A percentile compares a stretch with the other conserved stretches of the same genome.
Evolutionary conservation across 2,888 invertebrate genomes (phyloP).

Genomic region (Onthophagus sagittarius): DNA sequence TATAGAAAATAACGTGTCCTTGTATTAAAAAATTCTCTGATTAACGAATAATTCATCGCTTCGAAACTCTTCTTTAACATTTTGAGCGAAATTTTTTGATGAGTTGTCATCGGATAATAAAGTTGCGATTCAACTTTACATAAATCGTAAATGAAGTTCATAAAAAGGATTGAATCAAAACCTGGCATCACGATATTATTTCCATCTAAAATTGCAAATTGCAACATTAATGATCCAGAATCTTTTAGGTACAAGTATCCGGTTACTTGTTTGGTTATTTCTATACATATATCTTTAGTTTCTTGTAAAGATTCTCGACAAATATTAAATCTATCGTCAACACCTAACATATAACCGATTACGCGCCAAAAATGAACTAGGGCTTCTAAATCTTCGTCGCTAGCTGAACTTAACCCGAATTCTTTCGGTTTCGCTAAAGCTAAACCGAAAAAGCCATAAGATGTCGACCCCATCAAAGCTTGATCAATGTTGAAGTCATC

Average conservation of each 20-base stretch:
- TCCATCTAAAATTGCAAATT: slow-evolving; percentile 15
- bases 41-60: not conserved
- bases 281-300: slow-evolving; percentile 58
- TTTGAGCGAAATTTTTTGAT: not conserved
- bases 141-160: slow-evolving; percentile 19
- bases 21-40: not conserved
- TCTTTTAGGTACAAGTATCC: slow-evolving; percentile 46
- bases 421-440: slow-evolving; percentile 59
- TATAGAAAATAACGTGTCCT: not conserved
- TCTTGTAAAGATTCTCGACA: slow-evolving; percentile 62
- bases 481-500: slow-evolving; percentile 65
- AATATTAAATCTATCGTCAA: slow-evolving; percentile 75
- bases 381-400: slow-evolving; percentile 64
- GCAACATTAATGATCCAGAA: slow-evolving; percentile 13
- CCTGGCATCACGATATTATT: not conserved
- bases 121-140: not conserved
- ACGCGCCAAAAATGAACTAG: slow-evolving; percentile 82
- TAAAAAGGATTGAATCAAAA: not conserved
- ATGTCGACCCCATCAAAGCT: slow-evolving; percentile 79
- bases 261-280: slow-evolving; percentile 56
- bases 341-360: slow-evolving; percentile 75
- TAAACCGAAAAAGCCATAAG: slow-evolving; percentile 83
- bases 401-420: slow-evolving; percentile 61
- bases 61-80: not conserved
- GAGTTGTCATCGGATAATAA: not conserved